These are phyloP conservation scores for Sus scrofa DNA, from an alignment of 2,113 vertebrate species.

Conservation along the genomic window DNA sequence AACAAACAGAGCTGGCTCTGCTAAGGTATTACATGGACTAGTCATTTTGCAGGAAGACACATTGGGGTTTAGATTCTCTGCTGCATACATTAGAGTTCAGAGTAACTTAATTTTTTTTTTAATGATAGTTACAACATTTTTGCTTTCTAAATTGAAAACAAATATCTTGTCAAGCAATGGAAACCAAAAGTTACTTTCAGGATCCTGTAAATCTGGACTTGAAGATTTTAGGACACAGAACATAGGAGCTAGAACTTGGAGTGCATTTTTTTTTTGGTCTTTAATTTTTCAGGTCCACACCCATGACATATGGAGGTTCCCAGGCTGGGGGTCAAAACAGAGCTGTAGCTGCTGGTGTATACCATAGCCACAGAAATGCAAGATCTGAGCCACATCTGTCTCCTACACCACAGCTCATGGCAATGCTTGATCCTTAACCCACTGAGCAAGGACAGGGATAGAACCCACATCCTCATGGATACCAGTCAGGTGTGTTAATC, in stretches of 20 bases:
- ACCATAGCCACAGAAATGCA: too few species aligned
- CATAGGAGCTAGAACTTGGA: not conserved
- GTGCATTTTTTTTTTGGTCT: not conserved
- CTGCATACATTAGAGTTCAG: not conserved
- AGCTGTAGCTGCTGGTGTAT: too few species aligned
- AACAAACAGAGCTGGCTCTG: not conserved
- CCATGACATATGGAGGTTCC: too few species aligned
- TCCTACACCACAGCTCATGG: too few species aligned
- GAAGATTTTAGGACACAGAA: not conserved
- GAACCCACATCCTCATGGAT: too few species aligned
- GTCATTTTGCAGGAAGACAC: not conserved
- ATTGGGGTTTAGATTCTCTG: not conserved
- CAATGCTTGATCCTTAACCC: too few species aligned
- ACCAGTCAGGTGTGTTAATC: too few species aligned
- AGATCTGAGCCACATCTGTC: too few species aligned
- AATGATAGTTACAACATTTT: not conserved
- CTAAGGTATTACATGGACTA: too few species aligned
- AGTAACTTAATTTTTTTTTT: not conserved
- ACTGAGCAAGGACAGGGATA: too few species aligned
- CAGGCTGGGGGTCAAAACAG: too few species aligned
- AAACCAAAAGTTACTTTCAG: not conserved
- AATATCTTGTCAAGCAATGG: rapidly evolving
- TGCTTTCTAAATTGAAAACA: not conserved
- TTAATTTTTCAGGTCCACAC: too few species aligned
- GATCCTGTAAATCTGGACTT: not conserved